Evolutionary conservation across 2,113 vertebrate genomes (phyloP), one percentile per base, ranked within the genome.

Genomic region (Poecile atricapillus): DNA sequence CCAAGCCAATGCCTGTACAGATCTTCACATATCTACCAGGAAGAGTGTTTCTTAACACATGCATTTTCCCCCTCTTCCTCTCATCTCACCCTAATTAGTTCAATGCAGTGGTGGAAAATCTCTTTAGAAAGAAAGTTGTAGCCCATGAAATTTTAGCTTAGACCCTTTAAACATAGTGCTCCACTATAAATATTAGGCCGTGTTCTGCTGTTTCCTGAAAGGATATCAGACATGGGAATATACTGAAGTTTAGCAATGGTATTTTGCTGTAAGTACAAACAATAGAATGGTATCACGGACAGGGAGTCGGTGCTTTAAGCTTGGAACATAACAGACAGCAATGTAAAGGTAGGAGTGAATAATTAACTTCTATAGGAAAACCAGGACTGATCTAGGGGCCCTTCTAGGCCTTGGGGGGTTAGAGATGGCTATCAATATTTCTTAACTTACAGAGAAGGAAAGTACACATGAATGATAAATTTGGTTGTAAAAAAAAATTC

Each of bases 301-400:
- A 46, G 3, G 10, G 64, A 75, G 43, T 16, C 0, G 0, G 47
- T 5, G 7, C 15, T 83, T 30, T 35, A 30, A 80, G 31, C 35
- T 12, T 73, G 41, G 64, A 92, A 67, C 16, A 39, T 22, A 58
- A 77, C 59, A 64, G 49, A 68, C 1, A 1, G 55, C 43, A 83
- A 21, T n/a, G 83, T 41, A 86, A 94, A 83, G 39, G 80, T 13
- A 31, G 55, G 21, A 71, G 64, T 94, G 30, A 96, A 97, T 93
- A 67, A 95, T 95, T 95, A 92, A 97, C 92, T 95, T 52, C 33
- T 14, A 27, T 39, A 93, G 83, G 71, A 93, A 94, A 95, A 50
- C 52, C 53, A 63, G 63, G 39, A 47, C 63, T 65, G 37, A 73
- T 88, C 53, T 10, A 41, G 59, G 53, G 74, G 67, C 67, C 85